These are phyloP conservation scores for Lota lota DNA, from an alignment of 2,113 vertebrate species.

Conservation along the genomic window DNA sequence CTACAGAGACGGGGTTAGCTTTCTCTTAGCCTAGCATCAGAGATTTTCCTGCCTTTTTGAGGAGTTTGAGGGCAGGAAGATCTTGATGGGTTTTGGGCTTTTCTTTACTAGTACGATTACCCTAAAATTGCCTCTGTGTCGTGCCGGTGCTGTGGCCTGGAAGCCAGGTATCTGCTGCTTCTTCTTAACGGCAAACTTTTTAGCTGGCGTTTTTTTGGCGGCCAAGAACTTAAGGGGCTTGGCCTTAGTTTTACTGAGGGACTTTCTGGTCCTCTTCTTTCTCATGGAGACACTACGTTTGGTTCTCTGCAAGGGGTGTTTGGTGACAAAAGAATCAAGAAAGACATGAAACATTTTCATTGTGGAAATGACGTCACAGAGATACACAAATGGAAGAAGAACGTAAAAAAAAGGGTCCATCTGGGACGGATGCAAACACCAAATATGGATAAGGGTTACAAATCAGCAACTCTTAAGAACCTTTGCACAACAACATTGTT, in stretches of 20 bases:
- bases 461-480: conserved; percentile 39
- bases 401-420: conserved; percentile 21
- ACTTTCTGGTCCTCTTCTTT: conserved; percentile 91
- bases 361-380: conserved; percentile 22
- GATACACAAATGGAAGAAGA: conserved; percentile 2
- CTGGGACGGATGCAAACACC: conserved; percentile 1
- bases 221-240: conserved; percentile 82
- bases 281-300: conserved; percentile 84
- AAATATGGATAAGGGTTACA: conserved; percentile 33
- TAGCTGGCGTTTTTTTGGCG: conserved; percentile 80
- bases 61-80: conserved; percentile 71
- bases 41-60: conserved; percentile 85
- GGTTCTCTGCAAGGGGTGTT: conserved; percentile 86
- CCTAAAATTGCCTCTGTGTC: conserved; percentile 84
- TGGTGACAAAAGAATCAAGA: conserved; percentile 65
- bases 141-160: conserved; percentile 81
- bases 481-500: conserved; percentile 7
- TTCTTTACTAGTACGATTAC: conserved; percentile 76
- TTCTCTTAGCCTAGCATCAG: conserved; percentile 77
- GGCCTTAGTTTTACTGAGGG: conserved; percentile 81
- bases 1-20: conserved; percentile 76
- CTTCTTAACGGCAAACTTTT: conserved; percentile 86
- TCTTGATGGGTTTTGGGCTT: conserved; percentile 84
- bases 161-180: conserved; percentile 81
- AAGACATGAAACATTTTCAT: conserved; percentile 59